Conservation (phyloP, 1,140 invertebrate species). For the Papilio glaucus region DNA sequence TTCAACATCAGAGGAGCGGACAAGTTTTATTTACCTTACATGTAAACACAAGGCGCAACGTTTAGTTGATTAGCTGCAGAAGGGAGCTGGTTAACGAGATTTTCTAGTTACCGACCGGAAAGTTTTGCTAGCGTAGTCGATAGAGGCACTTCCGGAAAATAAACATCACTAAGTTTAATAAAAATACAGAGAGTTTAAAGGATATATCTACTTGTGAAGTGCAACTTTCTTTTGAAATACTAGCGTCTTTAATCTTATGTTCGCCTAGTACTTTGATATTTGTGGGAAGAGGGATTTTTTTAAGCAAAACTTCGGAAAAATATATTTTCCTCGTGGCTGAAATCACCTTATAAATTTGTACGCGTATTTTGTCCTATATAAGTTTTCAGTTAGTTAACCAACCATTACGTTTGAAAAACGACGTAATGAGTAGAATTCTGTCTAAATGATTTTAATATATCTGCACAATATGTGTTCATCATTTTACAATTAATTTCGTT, state of each 20-base stretch:
- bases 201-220: neutral
- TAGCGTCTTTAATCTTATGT: neutral
- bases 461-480: neutral
- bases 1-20: neutral
- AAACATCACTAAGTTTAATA: neutral
- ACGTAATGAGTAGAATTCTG: neutral
- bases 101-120: slow-evolving; percentile 24
- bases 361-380: too few relatives aligned
- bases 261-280: neutral
- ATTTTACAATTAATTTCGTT: neutral
- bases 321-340: too few relatives aligned
- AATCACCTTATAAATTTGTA: too few relatives aligned
- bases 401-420: neutral
- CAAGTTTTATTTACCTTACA: slow-evolving; percentile 20
- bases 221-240: slow-evolving; percentile 5
- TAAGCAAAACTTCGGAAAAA: neutral
- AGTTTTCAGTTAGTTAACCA: too few relatives aligned
- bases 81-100: slow-evolving; percentile 26
- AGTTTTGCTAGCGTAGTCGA: slow-evolving; percentile 2
- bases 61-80: slow-evolving; percentile 21
- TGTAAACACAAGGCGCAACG: slow-evolving; percentile 28
- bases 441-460: neutral
- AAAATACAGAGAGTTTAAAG: neutral
- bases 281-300: neutral
- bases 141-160: neutral